phyloP scores from a whole-genome alignment of 2,888 invertebrate species.

The Troides aeacus region DNA sequence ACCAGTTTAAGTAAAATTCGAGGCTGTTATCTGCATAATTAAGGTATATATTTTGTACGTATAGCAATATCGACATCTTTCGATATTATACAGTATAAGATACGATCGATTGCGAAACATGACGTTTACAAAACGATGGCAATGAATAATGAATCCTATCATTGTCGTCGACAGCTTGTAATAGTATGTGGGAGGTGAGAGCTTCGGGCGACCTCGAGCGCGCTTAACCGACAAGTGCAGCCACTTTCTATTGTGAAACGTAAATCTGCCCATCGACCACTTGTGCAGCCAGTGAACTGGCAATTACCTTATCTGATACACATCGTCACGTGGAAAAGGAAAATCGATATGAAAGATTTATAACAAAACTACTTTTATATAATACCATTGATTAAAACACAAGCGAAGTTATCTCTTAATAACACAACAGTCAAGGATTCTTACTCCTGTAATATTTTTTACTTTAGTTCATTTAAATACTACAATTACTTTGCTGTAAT shows the following conservation, averaged over 20 bases:
- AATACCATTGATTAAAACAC: neutral
- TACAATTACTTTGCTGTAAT: no score
- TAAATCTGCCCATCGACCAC: slow-evolving; percentile 19
- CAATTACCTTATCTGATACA: slow-evolving; percentile 16
- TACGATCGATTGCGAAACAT: slow-evolving; percentile 2
- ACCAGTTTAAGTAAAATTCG: neutral
- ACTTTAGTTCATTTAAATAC: no score
- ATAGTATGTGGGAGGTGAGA: slow-evolving; percentile 31
- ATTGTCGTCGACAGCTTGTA: slow-evolving; percentile 16
- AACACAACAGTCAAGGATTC: no score
- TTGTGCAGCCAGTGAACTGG: slow-evolving; percentile 10
- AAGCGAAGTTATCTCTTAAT: no score
- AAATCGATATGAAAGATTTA: slow-evolving; percentile 4
- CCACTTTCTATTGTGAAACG: slow-evolving; percentile 44
- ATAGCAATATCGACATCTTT: neutral
- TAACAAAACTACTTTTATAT: neutral
- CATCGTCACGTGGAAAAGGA: neutral
- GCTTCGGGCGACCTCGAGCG: slow-evolving; percentile 36
- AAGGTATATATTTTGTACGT: neutral
- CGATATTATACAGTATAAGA: slow-evolving; percentile 4
- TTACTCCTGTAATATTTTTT: no score
- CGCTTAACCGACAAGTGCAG: slow-evolving; percentile 46
- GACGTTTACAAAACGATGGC: slow-evolving; percentile 25
- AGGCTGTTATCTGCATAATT: neutral
- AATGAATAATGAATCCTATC: slow-evolving; percentile 32